Base-by-base conservation (phyloP, 1,140 invertebrate species). In the Drosophila ironensis region DNA sequence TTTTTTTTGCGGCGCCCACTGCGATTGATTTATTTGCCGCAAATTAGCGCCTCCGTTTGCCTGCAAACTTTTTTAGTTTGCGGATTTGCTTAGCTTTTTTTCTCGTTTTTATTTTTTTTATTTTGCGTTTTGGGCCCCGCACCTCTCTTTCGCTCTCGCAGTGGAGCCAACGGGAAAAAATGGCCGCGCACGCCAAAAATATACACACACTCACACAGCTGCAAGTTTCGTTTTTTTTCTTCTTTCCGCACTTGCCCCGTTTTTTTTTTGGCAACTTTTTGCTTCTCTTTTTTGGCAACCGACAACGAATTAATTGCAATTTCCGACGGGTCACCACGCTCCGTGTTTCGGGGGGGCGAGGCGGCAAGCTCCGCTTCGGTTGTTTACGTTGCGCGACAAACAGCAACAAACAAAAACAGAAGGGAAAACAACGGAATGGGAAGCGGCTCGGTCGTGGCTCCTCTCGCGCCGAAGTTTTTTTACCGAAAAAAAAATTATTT, bases 141-240 rank as follows among this genome's bases (percentile, higher is more conserved):
- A n/a, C 56, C 35, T 84, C 54, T 86, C 69, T 78, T 86, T 86
- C 59, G 52, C 30, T 51, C 56, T 54, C 37, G 42, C 4, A 69
- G 50, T 63, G 54, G 53, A 37, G 20, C 2, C 61, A 70, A 70
- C 52, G 76, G 78, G 66, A 82, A 84, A 76, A 84, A 82, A 82
- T 84, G 78, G 78, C 78, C 78, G 78, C 78, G 78, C 78, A 86
- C 78, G 80, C 78, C 80, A 82, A 84, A 82, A 82, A 86, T 86
- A 84, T 54, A 76, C 48, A 84, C 68, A 54, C 51, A 71, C 50
- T 59, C 42, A 54, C 33, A 41, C 19, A 46, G 27, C 33, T 17
- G 25, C 24, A 56, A 27, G 40, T 44, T 28, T 40, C 33, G 75
- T 27, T 27, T 27, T 68, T 66, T 64, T 33, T 48, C 14, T 53